A percentile compares a stretch with the other conserved stretches of the same genome.
These are phyloP conservation scores for Calameuta pallipes DNA, from an alignment of 2,888 invertebrate genomes.

Conservation along the genomic window DNA sequence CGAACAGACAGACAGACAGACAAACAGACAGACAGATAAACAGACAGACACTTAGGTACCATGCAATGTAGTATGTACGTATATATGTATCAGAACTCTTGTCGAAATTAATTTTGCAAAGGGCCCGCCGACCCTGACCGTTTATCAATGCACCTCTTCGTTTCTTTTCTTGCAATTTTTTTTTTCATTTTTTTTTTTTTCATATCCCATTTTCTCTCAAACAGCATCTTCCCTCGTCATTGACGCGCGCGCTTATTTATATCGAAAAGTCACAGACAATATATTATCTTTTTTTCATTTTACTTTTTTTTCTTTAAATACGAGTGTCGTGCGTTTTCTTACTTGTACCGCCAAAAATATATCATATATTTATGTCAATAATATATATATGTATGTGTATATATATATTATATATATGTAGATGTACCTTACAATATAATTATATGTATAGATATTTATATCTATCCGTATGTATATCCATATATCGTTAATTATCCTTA, in stretches of 20 bases:
- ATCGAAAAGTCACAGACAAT: conserved; percentile 55
- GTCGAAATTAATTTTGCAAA: conserved; percentile 10
- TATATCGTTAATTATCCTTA: conserved; percentile 6
- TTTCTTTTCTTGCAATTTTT: background rate
- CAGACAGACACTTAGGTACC: conserved; percentile 46
- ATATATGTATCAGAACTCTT: conserved; percentile 26
- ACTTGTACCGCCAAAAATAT: conserved; percentile 55
- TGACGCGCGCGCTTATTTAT: conserved; percentile 24
- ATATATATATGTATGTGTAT: conserved; percentile 27
- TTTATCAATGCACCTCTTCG: background rate
- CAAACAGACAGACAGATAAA: conserved; percentile 25
- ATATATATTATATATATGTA: conserved; percentile 26
- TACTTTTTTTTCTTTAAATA: conserved; percentile 20
- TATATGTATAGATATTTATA: conserved; percentile 15
- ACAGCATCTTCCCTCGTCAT: background rate
- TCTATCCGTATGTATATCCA: conserved; percentile 10
- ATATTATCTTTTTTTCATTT: conserved; percentile 35
- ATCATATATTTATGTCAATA: conserved; percentile 32
- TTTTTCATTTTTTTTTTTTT: too few species aligned
- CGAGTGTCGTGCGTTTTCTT: conserved; percentile 43
- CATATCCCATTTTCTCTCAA: background rate
- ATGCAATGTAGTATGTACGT: conserved; percentile 36
- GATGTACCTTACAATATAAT: conserved; percentile 26
- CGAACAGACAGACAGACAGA: conserved; percentile 4
- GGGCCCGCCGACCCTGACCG: background rate